phyloP scores from a whole-genome alignment of 2,113 vertebrate species.

The Mesoclemmys tuberculata region DNA sequence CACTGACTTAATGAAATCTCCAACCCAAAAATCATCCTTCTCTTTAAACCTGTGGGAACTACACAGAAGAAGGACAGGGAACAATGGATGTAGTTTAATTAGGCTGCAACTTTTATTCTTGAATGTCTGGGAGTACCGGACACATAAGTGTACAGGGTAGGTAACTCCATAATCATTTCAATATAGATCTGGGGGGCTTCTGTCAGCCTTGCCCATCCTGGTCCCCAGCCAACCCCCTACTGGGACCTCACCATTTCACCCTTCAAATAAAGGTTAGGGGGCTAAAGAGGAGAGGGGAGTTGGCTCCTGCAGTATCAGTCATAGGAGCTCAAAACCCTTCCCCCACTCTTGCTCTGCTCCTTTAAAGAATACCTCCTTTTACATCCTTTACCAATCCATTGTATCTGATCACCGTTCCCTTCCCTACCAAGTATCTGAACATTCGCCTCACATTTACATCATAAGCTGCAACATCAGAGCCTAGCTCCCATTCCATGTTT shows the following conservation, averaged over 20 bases:
- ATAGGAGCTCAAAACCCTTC: not conserved
- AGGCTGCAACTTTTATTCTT: not conserved
- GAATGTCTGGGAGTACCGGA: not conserved
- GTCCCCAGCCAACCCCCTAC: not conserved
- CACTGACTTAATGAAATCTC: slow-evolving; percentile 7
- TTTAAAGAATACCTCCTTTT: not conserved
- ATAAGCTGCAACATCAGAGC: not conserved
- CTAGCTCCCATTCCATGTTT: not conserved
- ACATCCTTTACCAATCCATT: not conserved
- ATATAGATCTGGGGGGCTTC: not conserved
- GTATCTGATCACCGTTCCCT: too few relatives aligned
- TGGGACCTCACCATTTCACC: not conserved
- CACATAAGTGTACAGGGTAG: not conserved
- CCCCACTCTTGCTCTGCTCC: not conserved
- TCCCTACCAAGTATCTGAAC: too few relatives aligned
- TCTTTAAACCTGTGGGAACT: slow-evolving; percentile 47
- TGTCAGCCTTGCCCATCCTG: not conserved
- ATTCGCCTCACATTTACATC: not conserved
- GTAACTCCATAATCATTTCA: not conserved
- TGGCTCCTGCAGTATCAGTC: not conserved
- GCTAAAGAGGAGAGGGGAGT: not conserved
- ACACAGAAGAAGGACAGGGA: too few relatives aligned
- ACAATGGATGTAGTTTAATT: too few relatives aligned
- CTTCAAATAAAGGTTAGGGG: not conserved
- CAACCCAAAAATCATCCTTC: not conserved